A percentile compares a stretch with the other conserved stretches of the same genome.
phyloP scores from a whole-genome alignment of 2,113 vertebrate genomes.

The Eulemur rufifrons region DNA sequence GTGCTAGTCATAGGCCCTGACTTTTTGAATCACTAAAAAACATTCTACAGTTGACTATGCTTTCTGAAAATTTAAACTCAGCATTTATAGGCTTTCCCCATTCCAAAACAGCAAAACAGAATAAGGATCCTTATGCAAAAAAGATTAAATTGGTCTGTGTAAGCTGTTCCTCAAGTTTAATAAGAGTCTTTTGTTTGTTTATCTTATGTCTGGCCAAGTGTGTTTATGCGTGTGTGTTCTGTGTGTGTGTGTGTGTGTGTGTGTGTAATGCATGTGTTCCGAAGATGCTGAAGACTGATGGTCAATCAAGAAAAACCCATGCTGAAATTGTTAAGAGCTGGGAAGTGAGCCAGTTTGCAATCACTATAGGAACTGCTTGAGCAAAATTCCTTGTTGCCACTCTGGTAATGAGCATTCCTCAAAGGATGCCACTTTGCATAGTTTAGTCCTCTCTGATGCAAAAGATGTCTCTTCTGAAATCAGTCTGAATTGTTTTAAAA shows the following conservation, averaged over 20 bases:
- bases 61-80: constrained; percentile 34
- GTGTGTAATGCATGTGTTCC: constrained; percentile 28
- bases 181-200: constrained; percentile 60
- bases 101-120: constrained; percentile 16
- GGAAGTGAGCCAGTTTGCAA: constrained; percentile 69
- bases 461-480: constrained; percentile 61
- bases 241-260: not conserved
- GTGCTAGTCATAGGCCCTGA: not conserved
- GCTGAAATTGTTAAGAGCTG: constrained; percentile 49
- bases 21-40: not conserved
- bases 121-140: constrained; percentile 5
- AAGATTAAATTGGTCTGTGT: constrained; percentile 5
- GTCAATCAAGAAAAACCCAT: constrained; percentile 66
- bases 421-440: constrained; percentile 57
- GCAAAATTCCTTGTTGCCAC: constrained; percentile 53
- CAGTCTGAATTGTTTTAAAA: constrained; percentile 60
- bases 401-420: constrained; percentile 63
- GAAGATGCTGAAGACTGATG: constrained; percentile 63
- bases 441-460: constrained; percentile 51
- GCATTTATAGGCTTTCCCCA: constrained; percentile 14
- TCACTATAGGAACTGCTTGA: constrained; percentile 65
- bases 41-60: not conserved
- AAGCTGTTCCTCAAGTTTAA: constrained; percentile 42
- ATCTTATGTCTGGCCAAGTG: constrained; percentile 37
- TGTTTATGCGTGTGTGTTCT: not conserved